phyloP scores from a whole-genome alignment of 2,888 invertebrate genomes.

The Sminthurinus aureus region DNA sequence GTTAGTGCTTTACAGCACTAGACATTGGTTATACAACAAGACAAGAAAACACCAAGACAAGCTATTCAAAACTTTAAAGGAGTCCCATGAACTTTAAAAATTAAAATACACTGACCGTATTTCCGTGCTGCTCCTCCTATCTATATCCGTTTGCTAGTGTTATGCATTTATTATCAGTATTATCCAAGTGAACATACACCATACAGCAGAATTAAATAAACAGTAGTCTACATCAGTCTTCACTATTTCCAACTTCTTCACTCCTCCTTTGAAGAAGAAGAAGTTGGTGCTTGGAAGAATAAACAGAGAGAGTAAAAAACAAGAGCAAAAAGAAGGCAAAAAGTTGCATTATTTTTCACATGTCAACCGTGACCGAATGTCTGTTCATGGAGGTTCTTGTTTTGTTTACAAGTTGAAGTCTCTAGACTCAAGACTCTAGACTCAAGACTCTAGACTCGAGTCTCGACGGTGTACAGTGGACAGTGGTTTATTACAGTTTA shows the following conservation, averaged over 20 bases:
- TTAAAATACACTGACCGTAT: conserved; percentile 14
- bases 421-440: not conserved
- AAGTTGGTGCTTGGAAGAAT: conserved; percentile 11
- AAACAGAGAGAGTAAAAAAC: no score
- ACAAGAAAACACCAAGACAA: not conserved
- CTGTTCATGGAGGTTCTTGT: conserved; percentile 10
- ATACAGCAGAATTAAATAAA: not conserved
- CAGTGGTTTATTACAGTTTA: not conserved
- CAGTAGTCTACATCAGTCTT: not conserved
- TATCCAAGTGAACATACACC: not conserved
- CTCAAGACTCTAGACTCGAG: not conserved
- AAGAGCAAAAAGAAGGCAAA: not conserved
- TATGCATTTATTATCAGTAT: not conserved
- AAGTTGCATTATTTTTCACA: not conserved
- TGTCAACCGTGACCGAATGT: conserved; percentile 5
- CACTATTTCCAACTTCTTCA: conserved; percentile 1
- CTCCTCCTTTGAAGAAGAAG: no score
- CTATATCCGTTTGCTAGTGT: not conserved
- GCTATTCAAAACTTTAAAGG: not conserved
- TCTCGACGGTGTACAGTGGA: not conserved
- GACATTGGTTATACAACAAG: not conserved
- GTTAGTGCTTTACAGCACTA: not conserved
- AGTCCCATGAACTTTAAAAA: conserved; percentile 20
- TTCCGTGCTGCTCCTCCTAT: not conserved
- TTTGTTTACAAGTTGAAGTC: not conserved